Evolutionary conservation across 2,113 vertebrate genomes (phyloP).

Genomic region (Lepidothrix coronata): DNA sequence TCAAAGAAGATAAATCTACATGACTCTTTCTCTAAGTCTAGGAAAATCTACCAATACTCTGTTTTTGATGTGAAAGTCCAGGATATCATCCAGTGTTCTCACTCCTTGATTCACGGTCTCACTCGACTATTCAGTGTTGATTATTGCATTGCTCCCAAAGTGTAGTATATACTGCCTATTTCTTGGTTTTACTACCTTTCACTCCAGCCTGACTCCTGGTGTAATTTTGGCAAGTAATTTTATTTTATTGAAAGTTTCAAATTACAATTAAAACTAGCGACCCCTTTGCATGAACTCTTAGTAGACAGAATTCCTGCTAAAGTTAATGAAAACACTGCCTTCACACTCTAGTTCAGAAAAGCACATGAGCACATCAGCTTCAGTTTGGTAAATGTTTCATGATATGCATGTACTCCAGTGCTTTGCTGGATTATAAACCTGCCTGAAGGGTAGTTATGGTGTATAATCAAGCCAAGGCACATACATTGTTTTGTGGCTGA

Average conservation of each 20-base stretch:
- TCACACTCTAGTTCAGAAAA: neutral
- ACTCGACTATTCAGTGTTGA: accelerated
- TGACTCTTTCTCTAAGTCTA: neutral
- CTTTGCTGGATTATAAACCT: neutral
- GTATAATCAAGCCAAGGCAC: neutral
- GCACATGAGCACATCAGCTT: neutral
- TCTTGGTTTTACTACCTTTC: neutral
- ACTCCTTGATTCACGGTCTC: neutral
- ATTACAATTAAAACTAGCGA: neutral
- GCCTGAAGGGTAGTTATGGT: neutral
- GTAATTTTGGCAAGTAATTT: neutral
- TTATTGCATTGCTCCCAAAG: neutral
- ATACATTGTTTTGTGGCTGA: neutral
- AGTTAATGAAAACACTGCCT: neutral
- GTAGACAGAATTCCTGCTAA: neutral
- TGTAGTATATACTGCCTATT: neutral
- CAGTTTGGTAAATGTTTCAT: neutral
- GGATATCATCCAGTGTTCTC: neutral
- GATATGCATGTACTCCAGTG: neutral
- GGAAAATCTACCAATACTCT: neutral
- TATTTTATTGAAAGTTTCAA: neutral
- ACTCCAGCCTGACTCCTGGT: neutral
- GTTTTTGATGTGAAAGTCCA: neutral
- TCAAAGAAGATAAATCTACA: neutral
- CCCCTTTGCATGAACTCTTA: neutral